A percentile compares a stretch with the other conserved stretches of the same genome.
phyloP scores from a whole-genome alignment of 2,113 vertebrate genomes.

The Myiozetetes cayanensis region DNA sequence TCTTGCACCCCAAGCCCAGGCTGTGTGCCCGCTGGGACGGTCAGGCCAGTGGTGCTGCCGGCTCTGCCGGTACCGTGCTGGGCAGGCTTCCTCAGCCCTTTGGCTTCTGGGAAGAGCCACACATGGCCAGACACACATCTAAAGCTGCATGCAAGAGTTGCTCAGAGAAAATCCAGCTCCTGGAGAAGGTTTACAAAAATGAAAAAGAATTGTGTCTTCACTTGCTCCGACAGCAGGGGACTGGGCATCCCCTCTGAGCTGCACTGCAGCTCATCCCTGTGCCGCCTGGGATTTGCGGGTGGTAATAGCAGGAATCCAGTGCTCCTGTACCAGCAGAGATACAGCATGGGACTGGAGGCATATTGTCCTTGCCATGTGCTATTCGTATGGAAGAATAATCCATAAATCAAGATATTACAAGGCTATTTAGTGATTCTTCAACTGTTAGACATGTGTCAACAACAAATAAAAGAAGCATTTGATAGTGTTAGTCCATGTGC shows the following conservation, averaged over 20 bases:
- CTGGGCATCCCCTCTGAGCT: neutral
- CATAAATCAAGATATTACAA: constrained; percentile 63
- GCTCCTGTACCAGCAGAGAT: neutral
- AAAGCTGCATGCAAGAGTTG: neutral
- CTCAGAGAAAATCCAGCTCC: neutral
- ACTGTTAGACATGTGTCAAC: constrained; percentile 56
- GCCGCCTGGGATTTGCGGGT: neutral
- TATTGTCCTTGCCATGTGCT: neutral
- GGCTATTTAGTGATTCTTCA: constrained; percentile 53
- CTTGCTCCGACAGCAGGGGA: rapidly evolving
- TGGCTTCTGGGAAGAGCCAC: neutral
- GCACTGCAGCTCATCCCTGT: neutral
- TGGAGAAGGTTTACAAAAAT: neutral
- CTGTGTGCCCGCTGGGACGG: rapidly evolving
- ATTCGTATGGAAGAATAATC: constrained; percentile 9
- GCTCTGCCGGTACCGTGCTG: neutral
- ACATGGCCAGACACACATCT: rapidly evolving
- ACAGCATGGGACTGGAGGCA: neutral
- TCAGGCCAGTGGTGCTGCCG: neutral
- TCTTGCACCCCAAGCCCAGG: rapidly evolving
- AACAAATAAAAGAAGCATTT: constrained; percentile 59
- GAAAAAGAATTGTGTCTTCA: neutral
- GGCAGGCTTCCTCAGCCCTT: rapidly evolving
- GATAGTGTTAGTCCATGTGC: constrained; percentile 46
- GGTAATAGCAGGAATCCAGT: neutral